Conservation (phyloP, 2,113 vertebrate species). For the Shinisaurus crocodilurus region DNA sequence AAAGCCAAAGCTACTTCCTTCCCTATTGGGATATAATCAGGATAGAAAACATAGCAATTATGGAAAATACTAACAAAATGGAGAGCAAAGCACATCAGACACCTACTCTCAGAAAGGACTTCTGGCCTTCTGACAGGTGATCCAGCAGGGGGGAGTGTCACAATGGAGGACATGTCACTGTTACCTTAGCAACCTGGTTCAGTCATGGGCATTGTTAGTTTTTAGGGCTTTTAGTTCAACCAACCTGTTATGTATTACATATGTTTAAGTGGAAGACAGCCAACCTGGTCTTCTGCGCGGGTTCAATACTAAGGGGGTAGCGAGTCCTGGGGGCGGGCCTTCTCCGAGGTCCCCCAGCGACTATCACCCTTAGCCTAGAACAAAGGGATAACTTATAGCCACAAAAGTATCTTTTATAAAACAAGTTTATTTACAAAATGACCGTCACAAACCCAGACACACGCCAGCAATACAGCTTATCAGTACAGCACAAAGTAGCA, state of each 20-base stretch:
- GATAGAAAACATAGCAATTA: neutral
- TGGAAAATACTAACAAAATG: neutral
- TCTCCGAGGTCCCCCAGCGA: too few species aligned
- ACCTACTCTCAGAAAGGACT: conserved; percentile 16
- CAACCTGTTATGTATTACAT: neutral
- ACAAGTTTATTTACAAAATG: too few species aligned
- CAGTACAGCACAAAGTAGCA: too few species aligned
- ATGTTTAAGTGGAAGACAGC: too few species aligned
- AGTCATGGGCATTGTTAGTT: neutral
- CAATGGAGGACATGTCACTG: conserved; percentile 10
- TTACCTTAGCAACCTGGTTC: conserved; percentile 33
- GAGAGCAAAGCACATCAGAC: neutral
- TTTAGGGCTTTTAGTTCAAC: neutral
- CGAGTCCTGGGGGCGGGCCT: too few species aligned
- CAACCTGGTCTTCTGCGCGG: too few species aligned
- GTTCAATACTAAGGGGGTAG: too few species aligned
- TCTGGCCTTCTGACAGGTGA: neutral
- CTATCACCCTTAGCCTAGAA: too few species aligned
- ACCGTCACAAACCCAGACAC: too few species aligned
- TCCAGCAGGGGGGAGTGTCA: neutral
- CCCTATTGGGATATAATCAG: neutral
- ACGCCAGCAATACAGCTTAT: too few species aligned
- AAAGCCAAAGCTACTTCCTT: neutral
- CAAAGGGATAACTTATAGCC: too few species aligned
- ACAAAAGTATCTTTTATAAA: too few species aligned